Base-by-base conservation (phyloP, 1,140 invertebrate species). In the Zaprionus taronus region DNA sequence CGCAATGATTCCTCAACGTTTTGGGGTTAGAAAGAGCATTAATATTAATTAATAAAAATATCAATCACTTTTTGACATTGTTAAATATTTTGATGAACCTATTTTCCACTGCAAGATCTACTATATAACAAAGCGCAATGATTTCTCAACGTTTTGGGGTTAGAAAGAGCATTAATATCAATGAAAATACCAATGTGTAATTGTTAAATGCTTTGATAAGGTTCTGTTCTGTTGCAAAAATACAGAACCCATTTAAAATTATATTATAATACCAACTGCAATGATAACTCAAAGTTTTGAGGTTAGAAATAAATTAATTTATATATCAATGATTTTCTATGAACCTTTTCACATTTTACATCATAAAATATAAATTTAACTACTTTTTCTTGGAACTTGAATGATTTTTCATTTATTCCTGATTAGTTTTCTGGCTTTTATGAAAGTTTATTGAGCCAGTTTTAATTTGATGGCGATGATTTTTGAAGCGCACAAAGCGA, bases 381-480 rank as follows among this genome's bases (percentile, higher is more conserved):
- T 41, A n/a, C 1, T n/a, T 7, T 41, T 41, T 41, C 38, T n/a
- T 6, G 0, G 0, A n/a, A n/a, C 2, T 41, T 3, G 15, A 41
- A 41, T 41, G 38, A 47, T 47, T 47, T 1, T 47, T 17, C n/a
- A 17, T n/a, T 20, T 9, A 47, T 17, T 47, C 3, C 7, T 9
- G 41, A 17, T 17, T 47, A 47, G n/a, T 47, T 44, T 47, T 47
- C 7, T 47, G 41, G 41, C 7, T 47, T 47, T 47, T 17, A 9
- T 47, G n/a, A 20, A 47, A 17, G n/a, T 47, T 47, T 17, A 47
- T 47, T 47, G 41, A 47, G 41, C 2, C 41, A 47, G 7, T 51
- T 51, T 24, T 51, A 24, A 51, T 51, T 51, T 51, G 47, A 24
- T 14, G 4, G 47, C 47, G 20, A 51, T 56, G 53, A 56, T 20